These are phyloP conservation scores for Scortum barcoo DNA, from an alignment of 2,113 vertebrate species.

Conservation along the genomic window DNA sequence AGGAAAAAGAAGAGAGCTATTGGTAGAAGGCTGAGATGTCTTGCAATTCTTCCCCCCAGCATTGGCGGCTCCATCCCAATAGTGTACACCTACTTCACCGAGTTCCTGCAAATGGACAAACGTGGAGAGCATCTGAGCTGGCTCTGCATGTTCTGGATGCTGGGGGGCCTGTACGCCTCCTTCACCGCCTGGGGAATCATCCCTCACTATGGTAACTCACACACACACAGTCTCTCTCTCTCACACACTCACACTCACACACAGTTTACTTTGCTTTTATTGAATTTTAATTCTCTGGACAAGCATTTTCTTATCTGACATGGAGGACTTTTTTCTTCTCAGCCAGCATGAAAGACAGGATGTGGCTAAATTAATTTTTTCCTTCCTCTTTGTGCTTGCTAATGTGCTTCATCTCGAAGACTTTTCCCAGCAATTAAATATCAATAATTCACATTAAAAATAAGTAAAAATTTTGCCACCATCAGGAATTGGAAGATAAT, in stretches of 20 bases:
- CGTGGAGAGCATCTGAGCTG: conserved; percentile 98
- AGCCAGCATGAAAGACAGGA: not conserved
- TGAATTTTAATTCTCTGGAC: not conserved
- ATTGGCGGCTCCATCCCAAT: conserved; percentile 96
- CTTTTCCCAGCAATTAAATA: not conserved
- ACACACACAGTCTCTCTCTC: too few relatives aligned
- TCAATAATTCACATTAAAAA: conserved; percentile 2
- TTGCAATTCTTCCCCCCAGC: conserved; percentile 74
- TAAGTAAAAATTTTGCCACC: not conserved
- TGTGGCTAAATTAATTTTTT: not conserved
- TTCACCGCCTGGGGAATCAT: conserved; percentile 98
- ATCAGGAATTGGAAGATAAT: not conserved
- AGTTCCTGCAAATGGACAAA: conserved; percentile 97
- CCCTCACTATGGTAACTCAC: conserved; percentile 93
- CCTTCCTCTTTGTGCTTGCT: not conserved
- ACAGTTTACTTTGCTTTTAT: conserved; percentile 2
- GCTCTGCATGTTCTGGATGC: conserved; percentile 92
- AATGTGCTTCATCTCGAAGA: not conserved
- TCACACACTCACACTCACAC: not conserved
- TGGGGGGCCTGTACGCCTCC: conserved; percentile 96
- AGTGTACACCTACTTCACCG: conserved; percentile 97
- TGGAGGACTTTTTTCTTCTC: not conserved
- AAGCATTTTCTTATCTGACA: not conserved
- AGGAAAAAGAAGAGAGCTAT: not conserved
- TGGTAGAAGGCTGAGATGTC: not conserved